phyloP scores from a whole-genome alignment of 2,797 vertebrate genomes.

The Myotis pilosus region DNA sequence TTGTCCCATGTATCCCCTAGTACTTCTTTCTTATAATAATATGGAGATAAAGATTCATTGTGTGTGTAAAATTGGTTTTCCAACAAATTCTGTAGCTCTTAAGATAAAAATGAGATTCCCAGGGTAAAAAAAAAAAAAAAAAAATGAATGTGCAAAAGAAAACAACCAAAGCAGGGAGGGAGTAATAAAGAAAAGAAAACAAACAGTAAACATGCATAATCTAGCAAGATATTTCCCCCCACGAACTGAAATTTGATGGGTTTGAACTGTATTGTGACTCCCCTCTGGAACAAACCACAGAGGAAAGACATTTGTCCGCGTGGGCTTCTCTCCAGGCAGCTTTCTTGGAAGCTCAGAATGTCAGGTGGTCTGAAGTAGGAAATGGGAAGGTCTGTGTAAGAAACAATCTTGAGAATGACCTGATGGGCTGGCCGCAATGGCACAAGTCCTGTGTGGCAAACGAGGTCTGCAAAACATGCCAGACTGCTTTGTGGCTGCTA shows the following conservation, averaged over 20 bases:
- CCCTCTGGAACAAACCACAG: not conserved
- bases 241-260: not conserved
- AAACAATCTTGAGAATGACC: not conserved
- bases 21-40: conserved; percentile 66
- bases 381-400: not conserved
- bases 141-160: not conserved
- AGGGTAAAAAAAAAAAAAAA: not conserved
- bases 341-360: not conserved
- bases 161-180: conserved; percentile 55
- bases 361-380: not conserved
- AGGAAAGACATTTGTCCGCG: not conserved
- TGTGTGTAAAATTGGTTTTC: conserved; percentile 72
- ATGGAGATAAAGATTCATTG: conserved; percentile 74
- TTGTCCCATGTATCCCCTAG: conserved; percentile 46
- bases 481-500: not conserved
- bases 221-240: not conserved
- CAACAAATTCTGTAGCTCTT: conserved; percentile 69
- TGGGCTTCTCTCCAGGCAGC: not conserved
- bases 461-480: not conserved
- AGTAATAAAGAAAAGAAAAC: conserved; percentile 43
- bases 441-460: not conserved
- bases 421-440: not conserved
- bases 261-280: not conserved
- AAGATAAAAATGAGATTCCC: conserved; percentile 69
- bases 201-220: not conserved